Evolutionary conservation across 1,140 invertebrate species (phyloP).

Genomic region (Yoshiicerus persimilis): DNA sequence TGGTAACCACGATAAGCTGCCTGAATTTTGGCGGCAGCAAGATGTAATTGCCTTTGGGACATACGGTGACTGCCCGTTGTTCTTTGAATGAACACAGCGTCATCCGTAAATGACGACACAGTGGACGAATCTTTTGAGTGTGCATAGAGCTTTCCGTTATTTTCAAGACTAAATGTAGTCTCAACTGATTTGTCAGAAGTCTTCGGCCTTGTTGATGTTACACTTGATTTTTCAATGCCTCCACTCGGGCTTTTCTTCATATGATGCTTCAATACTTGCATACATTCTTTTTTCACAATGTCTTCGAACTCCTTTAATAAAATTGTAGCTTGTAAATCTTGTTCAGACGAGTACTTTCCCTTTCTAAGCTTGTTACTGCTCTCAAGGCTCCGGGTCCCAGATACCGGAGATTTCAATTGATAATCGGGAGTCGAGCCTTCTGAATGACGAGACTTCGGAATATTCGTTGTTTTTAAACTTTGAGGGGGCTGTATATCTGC

Average conservation of each 20-base stretch:
- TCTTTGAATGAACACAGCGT: background rate
- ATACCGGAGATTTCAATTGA: background rate
- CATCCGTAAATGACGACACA: background rate
- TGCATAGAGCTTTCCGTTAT: background rate
- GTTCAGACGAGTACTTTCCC: background rate
- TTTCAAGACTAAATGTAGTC: background rate
- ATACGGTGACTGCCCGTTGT: background rate
- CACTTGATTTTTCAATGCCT: background rate
- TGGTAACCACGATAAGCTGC: conserved; percentile 24
- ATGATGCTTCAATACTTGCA: conserved; percentile 4
- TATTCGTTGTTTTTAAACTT: background rate
- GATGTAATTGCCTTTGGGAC: background rate
- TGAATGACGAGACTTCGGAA: background rate
- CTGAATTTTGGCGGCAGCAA: conserved; percentile 33
- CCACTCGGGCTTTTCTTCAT: background rate
- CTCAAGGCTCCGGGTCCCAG: background rate
- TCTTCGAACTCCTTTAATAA: conserved; percentile 38
- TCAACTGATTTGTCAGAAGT: background rate
- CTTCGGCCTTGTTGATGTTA: background rate
- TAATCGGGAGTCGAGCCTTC: background rate
- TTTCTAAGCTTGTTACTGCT: background rate
- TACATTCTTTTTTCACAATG: conserved; percentile 37
- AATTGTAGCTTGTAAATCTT: background rate
- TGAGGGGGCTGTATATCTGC: background rate
- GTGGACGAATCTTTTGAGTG: background rate